phyloP scores from a whole-genome alignment of 1,140 invertebrate genomes.

The Triops cancriformis region DNA sequence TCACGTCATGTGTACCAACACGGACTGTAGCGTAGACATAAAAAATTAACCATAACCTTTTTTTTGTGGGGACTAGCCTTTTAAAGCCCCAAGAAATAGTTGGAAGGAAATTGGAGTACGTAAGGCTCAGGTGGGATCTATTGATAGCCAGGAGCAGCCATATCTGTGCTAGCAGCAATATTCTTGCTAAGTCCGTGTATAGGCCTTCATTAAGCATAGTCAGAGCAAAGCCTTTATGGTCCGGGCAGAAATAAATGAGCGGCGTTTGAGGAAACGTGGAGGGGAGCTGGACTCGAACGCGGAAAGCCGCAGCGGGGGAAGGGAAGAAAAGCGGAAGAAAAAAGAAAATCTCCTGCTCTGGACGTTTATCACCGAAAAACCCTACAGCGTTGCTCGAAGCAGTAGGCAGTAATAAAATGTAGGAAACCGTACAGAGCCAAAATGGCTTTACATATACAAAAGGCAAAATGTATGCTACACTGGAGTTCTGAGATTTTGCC shows the following conservation, averaged over 20 bases:
- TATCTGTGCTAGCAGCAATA: not conserved
- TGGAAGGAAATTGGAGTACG: not conserved
- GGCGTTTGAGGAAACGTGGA: not conserved
- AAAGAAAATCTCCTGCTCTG: not conserved
- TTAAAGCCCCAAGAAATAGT: not conserved
- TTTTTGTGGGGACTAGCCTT: not conserved
- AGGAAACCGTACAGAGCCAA: not conserved
- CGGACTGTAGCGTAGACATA: too few relatives aligned
- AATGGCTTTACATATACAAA: not conserved
- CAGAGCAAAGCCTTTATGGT: not conserved
- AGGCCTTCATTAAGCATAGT: slow-evolving; percentile 1
- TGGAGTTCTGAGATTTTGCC: not conserved
- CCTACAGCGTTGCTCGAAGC: not conserved
- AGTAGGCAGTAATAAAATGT: not conserved
- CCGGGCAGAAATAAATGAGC: not conserved
- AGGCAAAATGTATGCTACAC: not conserved
- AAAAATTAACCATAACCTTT: too few relatives aligned
- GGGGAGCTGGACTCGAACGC: not conserved
- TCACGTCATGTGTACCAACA: too few relatives aligned
- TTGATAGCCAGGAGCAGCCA: not conserved
- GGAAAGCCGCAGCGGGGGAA: not conserved
- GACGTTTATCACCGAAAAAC: slow-evolving; percentile 10
- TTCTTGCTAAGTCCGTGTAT: not conserved
- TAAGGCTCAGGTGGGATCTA: not conserved
- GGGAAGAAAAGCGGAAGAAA: not conserved